A percentile compares a stretch with the other conserved stretches of the same genome.
These are phyloP conservation scores for Heteractis magnifica DNA, from an alignment of 92 coral and sea anemone species.

Conservation along the genomic window DNA sequence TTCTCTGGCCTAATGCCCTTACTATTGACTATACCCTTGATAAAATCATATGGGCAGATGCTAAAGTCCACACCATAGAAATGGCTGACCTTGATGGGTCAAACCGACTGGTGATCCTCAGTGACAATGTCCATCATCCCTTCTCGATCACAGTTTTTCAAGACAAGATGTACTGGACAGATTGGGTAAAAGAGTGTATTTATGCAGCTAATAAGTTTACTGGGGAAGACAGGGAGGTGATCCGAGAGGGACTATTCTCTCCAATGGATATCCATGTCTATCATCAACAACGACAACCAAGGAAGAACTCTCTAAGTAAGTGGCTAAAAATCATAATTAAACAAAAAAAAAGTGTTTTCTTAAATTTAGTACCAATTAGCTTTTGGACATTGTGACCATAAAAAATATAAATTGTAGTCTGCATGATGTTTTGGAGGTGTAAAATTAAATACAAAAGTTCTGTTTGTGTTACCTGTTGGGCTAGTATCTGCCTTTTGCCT, in stretches of 20 bases:
- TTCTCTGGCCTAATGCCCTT: slow-evolving; percentile 84
- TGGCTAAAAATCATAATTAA: neutral
- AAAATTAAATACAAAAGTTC: too few relatives aligned
- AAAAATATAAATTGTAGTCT: too few relatives aligned
- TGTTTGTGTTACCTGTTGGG: too few relatives aligned
- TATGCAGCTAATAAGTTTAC: slow-evolving; percentile 87
- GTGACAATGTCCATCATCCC: slow-evolving; percentile 64
- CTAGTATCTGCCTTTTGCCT: too few relatives aligned
- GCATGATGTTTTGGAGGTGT: too few relatives aligned
- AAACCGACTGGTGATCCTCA: slow-evolving; percentile 54
- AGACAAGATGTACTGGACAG: slow-evolving; percentile 86
- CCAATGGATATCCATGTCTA: slow-evolving; percentile 85
- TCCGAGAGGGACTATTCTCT: slow-evolving; percentile 51
- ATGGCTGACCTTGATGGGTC: slow-evolving; percentile 77
- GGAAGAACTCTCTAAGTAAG: neutral
- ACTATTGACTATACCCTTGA: slow-evolving; percentile 77
- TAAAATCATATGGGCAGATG: slow-evolving; percentile 90
- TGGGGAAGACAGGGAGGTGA: slow-evolving; percentile 55
- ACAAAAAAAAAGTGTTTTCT: too few relatives aligned
- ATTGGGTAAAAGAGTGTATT: slow-evolving; percentile 58
- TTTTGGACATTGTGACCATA: too few relatives aligned
- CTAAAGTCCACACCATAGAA: slow-evolving; percentile 81
- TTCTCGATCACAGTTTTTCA: slow-evolving; percentile 83
- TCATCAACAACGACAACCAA: slow-evolving; percentile 78
- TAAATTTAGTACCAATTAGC: too few relatives aligned